Conservation (phyloP, 2,888 invertebrate genomes). For the Ochropacha duplaris region DNA sequence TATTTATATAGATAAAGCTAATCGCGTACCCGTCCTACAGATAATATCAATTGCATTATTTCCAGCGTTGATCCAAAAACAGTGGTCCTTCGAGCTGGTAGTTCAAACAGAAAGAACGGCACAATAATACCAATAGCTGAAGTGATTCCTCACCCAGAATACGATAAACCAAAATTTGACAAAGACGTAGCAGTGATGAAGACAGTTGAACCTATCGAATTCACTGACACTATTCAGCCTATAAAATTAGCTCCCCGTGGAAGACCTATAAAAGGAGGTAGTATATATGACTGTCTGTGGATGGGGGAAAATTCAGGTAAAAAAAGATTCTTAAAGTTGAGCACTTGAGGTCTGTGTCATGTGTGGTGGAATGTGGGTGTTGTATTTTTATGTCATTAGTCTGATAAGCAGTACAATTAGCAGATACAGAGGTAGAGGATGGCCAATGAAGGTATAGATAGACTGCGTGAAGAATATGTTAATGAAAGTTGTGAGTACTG, state of each 20-base stretch:
- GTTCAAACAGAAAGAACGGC: constrained; percentile 61
- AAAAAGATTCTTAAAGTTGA: constrained; percentile 3
- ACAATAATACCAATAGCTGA: constrained; percentile 68
- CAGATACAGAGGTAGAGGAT: no score
- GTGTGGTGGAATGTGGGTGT: no score
- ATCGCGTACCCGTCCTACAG: no score
- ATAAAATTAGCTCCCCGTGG: constrained; percentile 47
- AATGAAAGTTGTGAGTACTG: no score
- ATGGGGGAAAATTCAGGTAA: constrained; percentile 71
- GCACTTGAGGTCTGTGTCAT: no score
- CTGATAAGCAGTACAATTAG: no score
- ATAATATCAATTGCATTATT: no score
- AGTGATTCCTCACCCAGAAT: constrained; percentile 64
- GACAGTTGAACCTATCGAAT: constrained; percentile 58
- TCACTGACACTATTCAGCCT: constrained; percentile 55
- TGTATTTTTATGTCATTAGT: no score
- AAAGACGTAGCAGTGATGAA: constrained; percentile 72
- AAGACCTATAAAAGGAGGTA: constrained; percentile 41
- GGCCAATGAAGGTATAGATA: no score
- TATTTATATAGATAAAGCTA: no score
- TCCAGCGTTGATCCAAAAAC: constrained; percentile 61
- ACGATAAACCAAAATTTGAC: constrained; percentile 62
- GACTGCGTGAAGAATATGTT: no score
- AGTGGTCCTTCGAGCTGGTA: constrained; percentile 75
- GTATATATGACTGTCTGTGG: constrained; percentile 60